phyloP scores from a whole-genome alignment of 30 jellyfish, hydroid and myxozoan species.

The Haliclystus octoradiatus region DNA sequence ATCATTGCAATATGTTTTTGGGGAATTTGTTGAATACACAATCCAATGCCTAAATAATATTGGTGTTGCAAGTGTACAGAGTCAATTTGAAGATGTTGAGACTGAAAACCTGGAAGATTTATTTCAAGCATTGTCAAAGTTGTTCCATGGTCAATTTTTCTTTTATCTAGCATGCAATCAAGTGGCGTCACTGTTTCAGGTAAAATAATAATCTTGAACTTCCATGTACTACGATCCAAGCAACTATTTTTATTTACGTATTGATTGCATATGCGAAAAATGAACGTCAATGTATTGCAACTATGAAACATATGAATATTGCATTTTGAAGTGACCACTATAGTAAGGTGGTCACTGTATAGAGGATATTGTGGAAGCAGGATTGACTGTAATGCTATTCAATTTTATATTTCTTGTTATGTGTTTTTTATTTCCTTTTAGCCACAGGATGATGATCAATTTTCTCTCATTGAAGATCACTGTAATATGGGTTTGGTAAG shows the following conservation, averaged over 20 bases:
- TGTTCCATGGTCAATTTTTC: slow-evolving; percentile 72
- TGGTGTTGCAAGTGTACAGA: not conserved
- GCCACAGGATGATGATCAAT: not conserved
- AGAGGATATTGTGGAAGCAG: too few relatives aligned
- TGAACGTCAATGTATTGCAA: too few relatives aligned
- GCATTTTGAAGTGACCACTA: too few relatives aligned
- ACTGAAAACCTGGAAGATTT: slow-evolving; percentile 30
- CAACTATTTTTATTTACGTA: not conserved
- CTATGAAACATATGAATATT: too few relatives aligned
- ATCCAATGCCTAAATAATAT: not conserved
- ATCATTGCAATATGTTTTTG: not conserved
- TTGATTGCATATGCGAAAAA: not conserved
- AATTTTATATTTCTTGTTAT: too few relatives aligned
- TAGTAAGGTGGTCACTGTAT: too few relatives aligned
- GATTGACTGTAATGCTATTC: not conserved
- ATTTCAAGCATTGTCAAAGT: slow-evolving; percentile 83
- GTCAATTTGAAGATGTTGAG: not conserved
- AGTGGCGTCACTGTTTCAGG: slow-evolving; percentile 24
- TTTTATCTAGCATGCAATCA: slow-evolving; percentile 58
- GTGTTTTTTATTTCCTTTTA: not conserved
- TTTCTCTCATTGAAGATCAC: not conserved
- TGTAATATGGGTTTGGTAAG: not conserved
- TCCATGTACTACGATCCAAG: not conserved
- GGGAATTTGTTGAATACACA: not conserved
- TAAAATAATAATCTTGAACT: not conserved